These are phyloP conservation scores for Coptodon bakossiorum DNA, from an alignment of 2,113 vertebrate genomes.

Conservation along the genomic window DNA sequence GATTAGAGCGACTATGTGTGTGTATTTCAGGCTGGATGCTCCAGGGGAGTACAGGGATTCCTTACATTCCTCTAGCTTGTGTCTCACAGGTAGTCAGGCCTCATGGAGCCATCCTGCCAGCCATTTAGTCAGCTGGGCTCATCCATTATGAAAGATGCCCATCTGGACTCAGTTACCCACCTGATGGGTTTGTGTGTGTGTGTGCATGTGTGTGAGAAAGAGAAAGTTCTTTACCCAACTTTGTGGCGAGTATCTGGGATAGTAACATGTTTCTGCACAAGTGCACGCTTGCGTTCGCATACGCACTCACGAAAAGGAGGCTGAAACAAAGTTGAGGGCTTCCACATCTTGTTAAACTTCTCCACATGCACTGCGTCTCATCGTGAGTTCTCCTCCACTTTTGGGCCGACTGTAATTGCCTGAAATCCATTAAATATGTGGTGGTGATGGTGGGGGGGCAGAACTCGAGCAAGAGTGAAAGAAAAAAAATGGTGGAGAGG, in stretches of 20 bases:
- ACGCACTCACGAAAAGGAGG: background rate
- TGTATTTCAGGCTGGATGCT: slow-evolving; percentile 2
- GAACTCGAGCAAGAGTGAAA: background rate
- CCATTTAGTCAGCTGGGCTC: slow-evolving; percentile 56
- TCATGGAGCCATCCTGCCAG: slow-evolving; percentile 36
- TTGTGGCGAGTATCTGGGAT: background rate
- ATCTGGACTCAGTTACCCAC: slow-evolving; percentile 65
- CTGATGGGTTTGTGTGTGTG: slow-evolving; percentile 29
- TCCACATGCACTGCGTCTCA: slow-evolving; percentile 32
- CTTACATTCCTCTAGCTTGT: slow-evolving; percentile 55
- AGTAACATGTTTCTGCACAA: slow-evolving; percentile 14
- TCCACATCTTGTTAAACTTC: slow-evolving; percentile 71
- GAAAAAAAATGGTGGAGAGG: slow-evolving; percentile 14
- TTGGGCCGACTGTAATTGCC: slow-evolving; percentile 60
- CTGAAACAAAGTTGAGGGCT: slow-evolving; percentile 40
- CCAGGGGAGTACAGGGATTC: slow-evolving; percentile 56
- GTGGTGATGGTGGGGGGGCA: background rate
- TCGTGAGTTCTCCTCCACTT: slow-evolving; percentile 38
- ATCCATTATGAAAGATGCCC: slow-evolving; percentile 55
- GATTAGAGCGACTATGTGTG: background rate
- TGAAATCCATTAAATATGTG: slow-evolving; percentile 65
- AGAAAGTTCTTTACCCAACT: slow-evolving; percentile 9
- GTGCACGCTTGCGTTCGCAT: background rate
- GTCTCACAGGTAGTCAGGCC: slow-evolving; percentile 57
- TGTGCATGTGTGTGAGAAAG: slow-evolving; percentile 1